A percentile compares a stretch with the other conserved stretches of the same genome.
Conservation (phyloP, 2,888 invertebrate genomes). For the Tinea semifulvella region DNA sequence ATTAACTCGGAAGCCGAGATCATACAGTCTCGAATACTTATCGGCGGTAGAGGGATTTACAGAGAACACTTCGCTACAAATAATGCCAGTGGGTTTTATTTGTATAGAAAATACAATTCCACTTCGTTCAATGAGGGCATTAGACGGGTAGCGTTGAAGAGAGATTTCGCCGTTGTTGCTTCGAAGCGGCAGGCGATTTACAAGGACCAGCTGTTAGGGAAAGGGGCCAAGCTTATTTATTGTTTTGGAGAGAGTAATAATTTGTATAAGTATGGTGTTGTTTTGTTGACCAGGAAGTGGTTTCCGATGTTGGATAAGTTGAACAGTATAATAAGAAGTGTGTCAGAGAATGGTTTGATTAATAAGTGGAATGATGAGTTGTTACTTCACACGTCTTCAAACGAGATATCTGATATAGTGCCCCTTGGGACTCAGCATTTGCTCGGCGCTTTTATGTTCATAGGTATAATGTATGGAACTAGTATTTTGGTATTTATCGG, state of each 20-base stretch:
- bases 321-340: conserved; percentile 53
- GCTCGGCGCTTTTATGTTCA: conserved; percentile 55
- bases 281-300: conserved; percentile 51
- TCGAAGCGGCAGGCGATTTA: conserved; percentile 54
- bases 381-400: conserved; percentile 34
- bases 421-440: conserved; percentile 50
- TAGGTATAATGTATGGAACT: conserved; percentile 45
- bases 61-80: conserved; percentile 58
- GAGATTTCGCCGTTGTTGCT: conserved; percentile 54
- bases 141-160: conserved; percentile 38
- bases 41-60: conserved; percentile 60
- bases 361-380: conserved; percentile 58
- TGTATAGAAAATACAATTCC: conserved; percentile 55
- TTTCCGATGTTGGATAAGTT: conserved; percentile 52
- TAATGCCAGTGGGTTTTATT: conserved; percentile 55
- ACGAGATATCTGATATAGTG: conserved; percentile 36
- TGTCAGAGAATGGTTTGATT: conserved; percentile 57
- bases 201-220: conserved; percentile 51
- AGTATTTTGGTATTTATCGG: conserved; percentile 43
- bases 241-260: conserved; percentile 56
- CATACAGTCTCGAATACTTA: conserved; percentile 45
- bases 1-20: conserved; percentile 53
- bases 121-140: conserved; percentile 51
- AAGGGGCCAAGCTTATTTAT: conserved; percentile 46
- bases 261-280: conserved; percentile 60